Base-by-base conservation (phyloP, 2,888 invertebrate genomes). In the Drosophila siamana region DNA sequence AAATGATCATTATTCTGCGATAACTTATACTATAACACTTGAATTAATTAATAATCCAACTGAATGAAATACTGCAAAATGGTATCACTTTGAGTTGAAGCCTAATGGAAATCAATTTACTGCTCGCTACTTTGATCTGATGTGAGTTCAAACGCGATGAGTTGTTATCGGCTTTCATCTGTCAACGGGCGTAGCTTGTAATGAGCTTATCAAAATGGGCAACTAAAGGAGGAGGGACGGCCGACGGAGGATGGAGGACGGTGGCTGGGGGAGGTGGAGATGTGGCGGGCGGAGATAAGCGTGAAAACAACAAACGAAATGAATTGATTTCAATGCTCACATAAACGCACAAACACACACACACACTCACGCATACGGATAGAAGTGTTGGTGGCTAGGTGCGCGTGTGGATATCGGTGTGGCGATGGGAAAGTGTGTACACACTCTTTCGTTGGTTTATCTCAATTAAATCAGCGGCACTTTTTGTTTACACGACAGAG, bases 391-490 rank as follows among this genome's bases (percentile, higher is more conserved):
- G 3, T 33, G 11, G 7, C 24, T 9, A 26, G 43, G n/a, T 30
- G 38, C 19, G n/a, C 4, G 38, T 19, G 15, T 24, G 15, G 9
- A 6, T 19, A 16, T 36, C 16, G 11, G 44, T 43, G 38, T n/a
- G n/a, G 8, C 3, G 43, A n/a, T 43, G 56, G 24, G 48, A n/a
- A 46, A 43, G 71, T 71, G 54, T 73, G 77, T 70, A 56, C 55
- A 60, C 56, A 63, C 76, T 88, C 83, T 80, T 88, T 88, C 81
- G 84, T 86, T 86, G 77, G 87, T 56, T 69, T 67, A 69, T 70
- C 73, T 70, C 69, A 88, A 88, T 86, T 76, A 73, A 83, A 64
- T 26, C 55, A 66, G 68, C 62, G 85, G 81, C 87, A 79, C 57
- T 82, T 67, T 75, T 79, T 83, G 81, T 88, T 88, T 87, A 82